These are phyloP conservation scores for Melanotaenia parkinsoni DNA, from an alignment of 2,797 vertebrate genomes.

Conservation along the genomic window DNA sequence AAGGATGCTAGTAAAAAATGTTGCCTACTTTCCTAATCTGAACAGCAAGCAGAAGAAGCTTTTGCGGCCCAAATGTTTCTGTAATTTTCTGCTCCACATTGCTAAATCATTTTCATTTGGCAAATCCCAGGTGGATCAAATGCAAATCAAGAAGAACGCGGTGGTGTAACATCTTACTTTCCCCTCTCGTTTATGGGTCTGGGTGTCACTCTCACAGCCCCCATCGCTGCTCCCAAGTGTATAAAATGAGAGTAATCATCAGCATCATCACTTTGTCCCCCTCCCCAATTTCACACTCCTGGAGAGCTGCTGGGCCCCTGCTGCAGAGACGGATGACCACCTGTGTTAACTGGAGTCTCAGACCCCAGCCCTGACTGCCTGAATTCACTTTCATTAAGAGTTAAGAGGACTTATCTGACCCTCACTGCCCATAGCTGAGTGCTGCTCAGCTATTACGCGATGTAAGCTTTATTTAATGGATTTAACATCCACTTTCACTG, in stretches of 20 bases:
- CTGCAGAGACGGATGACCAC: constrained; percentile 75
- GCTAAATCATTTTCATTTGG: constrained; percentile 55
- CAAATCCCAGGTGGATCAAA: constrained; percentile 55
- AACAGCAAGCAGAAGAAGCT: constrained; percentile 1
- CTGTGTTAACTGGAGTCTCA: constrained; percentile 78
- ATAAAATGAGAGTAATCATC: constrained; percentile 79
- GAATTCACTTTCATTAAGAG: constrained; percentile 86
- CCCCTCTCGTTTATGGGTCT: constrained; percentile 63
- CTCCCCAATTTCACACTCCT: constrained; percentile 27
- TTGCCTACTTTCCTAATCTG: constrained; percentile 28
- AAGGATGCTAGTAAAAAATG: constrained; percentile 33
- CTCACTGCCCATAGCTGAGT: constrained; percentile 77
- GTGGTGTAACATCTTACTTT: constrained; percentile 74
- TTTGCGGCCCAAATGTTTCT: constrained; percentile 18
- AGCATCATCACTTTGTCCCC: constrained; percentile 60
- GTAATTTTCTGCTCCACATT: constrained; percentile 18
- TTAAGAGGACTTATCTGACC: constrained; percentile 84
- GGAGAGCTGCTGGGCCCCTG: constrained; percentile 56
- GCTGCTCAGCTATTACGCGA: constrained; percentile 84
- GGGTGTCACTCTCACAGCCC: constrained; percentile 69
- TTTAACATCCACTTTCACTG: constrained; percentile 98
- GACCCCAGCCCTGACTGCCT: constrained; percentile 70
- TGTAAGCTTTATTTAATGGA: constrained; percentile 99
- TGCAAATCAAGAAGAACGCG: constrained; percentile 61
- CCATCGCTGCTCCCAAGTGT: constrained; percentile 60